Percentiles rank a stretch among this genome's conserved stretches.
These are phyloP conservation scores for Muntiacus reevesi DNA, from an alignment of 2,113 vertebrate species.

Conservation along the genomic window DNA sequence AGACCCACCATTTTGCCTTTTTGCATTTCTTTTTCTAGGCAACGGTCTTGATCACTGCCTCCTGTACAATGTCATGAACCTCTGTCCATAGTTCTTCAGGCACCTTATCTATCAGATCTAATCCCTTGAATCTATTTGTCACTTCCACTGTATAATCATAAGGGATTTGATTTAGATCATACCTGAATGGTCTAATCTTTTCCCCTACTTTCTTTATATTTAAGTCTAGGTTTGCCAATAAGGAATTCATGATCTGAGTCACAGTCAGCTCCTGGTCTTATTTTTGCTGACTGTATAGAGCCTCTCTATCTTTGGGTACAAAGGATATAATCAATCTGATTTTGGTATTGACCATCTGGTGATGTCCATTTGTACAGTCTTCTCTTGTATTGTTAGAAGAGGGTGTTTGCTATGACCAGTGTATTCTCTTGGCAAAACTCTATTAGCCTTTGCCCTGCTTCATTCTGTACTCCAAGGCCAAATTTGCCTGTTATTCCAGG, in stretches of 20 bases:
- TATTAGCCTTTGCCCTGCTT: background rate
- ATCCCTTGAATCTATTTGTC: background rate
- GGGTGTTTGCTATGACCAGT: background rate
- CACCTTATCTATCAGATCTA: background rate
- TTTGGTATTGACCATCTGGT: background rate
- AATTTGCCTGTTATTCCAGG: background rate
- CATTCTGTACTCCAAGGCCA: background rate
- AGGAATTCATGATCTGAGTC: background rate
- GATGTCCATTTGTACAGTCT: background rate
- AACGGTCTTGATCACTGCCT: background rate
- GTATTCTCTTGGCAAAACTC: background rate
- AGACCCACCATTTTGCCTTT: background rate
- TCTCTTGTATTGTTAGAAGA: background rate
- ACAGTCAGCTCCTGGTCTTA: background rate
- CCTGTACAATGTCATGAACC: background rate
- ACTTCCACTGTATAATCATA: background rate
- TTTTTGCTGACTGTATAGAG: background rate
- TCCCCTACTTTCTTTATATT: background rate
- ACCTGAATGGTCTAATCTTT: background rate
- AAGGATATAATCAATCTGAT: background rate
- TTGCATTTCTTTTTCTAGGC: background rate
- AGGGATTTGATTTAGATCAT: background rate
- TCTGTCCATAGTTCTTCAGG: background rate
- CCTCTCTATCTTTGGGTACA: background rate
- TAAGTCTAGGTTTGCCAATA: background rate